Base-by-base conservation (phyloP, 1,140 invertebrate genomes). In the Cotesia vestalis region DNA sequence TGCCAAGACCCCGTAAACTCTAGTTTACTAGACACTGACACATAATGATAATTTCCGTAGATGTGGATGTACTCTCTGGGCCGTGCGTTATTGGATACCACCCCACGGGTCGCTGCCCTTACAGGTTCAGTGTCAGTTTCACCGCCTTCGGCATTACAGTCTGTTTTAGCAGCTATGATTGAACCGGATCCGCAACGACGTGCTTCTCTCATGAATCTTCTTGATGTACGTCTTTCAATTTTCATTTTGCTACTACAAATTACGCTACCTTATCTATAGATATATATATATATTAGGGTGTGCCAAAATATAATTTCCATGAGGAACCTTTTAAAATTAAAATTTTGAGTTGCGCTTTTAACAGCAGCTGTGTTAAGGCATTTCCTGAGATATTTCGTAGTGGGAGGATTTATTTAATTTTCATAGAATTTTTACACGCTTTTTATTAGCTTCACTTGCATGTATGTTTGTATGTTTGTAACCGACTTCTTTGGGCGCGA, bases 11-110 rank as follows among this genome's bases (percentile, higher is more conserved):
- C 40, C 40, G 40, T 46, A 46, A 11, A 46, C 40, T 46, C 5
- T 46, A 17, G 17, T 17, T 17, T 17, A 17, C 17, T 17, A 46
- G 40, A 46, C 60, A 17, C 27, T 52, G 67, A 72, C 46, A 61
- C 27, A 5, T 64, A 71, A 69, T 61, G 74, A 68, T 14, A 73
- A 73, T 76, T 78, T 67, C 88, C 87, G 36, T 82, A 90, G 89
- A 90, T 90, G 89, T 90, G 89, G 89, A 89, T 90, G 79, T 90
- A 87, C 76, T 89, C 88, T 61, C 78, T 90, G 62, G 89, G 89
- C 34, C 83, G 88, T 67, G 89, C 89, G 36, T 80, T 90, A 78
- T 76, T 86, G 74, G 83, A 84, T 72, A 85, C 85, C 60, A 87
- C 86, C 35, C 83, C 84, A 17, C 83, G 88, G 78, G 81, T 84